Evolutionary conservation across 1,140 invertebrate genomes (phyloP).

Genomic region (Chymomyza costata): DNA sequence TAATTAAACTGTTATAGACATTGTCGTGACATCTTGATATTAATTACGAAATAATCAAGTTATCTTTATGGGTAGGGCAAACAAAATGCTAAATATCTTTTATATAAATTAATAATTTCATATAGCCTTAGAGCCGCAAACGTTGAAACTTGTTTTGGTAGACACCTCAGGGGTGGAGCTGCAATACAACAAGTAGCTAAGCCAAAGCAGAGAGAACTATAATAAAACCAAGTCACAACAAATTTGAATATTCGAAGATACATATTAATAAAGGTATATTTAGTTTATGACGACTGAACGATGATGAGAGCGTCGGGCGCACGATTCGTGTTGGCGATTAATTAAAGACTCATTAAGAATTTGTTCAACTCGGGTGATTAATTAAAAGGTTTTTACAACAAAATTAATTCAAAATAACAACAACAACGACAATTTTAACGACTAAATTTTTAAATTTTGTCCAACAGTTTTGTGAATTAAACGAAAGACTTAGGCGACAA

Average conservation of each 20-base stretch:
- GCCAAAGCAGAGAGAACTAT: slow-evolving; percentile 21
- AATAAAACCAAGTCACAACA: slow-evolving; percentile 51
- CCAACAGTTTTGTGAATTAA: background rate
- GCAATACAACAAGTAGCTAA: slow-evolving; percentile 6
- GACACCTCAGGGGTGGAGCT: slow-evolving; percentile 60
- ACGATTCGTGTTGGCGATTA: slow-evolving; percentile 54
- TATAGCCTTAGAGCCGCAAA: no score
- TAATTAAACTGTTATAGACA: slow-evolving; percentile 31
- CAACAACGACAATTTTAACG: slow-evolving; percentile 5
- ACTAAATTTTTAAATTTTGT: slow-evolving; percentile 12
- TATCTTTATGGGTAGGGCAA: slow-evolving; percentile 11
- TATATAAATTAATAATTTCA: slow-evolving; percentile 40
- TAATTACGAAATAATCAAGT: slow-evolving; percentile 36
- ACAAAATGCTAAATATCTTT: no score
- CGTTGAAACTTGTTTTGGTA: slow-evolving; percentile 52
- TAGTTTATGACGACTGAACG: background rate
- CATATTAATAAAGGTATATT: no score
- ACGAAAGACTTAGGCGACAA: slow-evolving; percentile 43
- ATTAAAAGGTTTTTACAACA: slow-evolving; percentile 54
- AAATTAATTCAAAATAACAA: slow-evolving; percentile 2
- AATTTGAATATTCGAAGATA: slow-evolving; percentile 41
- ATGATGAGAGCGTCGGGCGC: slow-evolving; percentile 12
- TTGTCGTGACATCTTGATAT: slow-evolving; percentile 39
- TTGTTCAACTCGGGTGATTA: slow-evolving; percentile 54
- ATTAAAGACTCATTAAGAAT: slow-evolving; percentile 71